A percentile compares a stretch with the other conserved stretches of the same genome.
Evolutionary conservation across 2,797 vertebrate species (phyloP).

Genomic region (Chromobotia macracanthus): DNA sequence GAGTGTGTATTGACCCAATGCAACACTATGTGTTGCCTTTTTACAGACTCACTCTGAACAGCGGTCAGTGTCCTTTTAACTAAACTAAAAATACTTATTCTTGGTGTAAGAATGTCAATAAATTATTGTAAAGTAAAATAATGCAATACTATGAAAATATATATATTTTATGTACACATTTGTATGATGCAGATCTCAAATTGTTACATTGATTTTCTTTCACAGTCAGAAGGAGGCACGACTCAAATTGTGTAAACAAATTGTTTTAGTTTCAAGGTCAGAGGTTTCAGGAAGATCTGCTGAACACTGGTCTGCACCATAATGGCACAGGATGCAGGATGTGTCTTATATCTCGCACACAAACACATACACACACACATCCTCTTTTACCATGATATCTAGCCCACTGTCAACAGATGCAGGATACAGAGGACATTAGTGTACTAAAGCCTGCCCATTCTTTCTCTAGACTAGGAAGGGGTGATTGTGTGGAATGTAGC

Average conservation of each 20-base stretch:
- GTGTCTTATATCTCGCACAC: not conserved
- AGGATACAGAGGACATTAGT: conserved; percentile 34
- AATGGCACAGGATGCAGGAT: conserved; percentile 33
- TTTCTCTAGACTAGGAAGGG: conserved; percentile 51
- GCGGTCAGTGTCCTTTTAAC: too few relatives aligned
- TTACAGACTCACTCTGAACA: too few relatives aligned
- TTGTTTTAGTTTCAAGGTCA: not conserved
- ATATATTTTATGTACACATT: too few relatives aligned
- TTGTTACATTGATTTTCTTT: not conserved
- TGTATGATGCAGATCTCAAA: too few relatives aligned
- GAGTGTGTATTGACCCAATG: not conserved
- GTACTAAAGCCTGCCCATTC: conserved; percentile 28
- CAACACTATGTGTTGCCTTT: not conserved
- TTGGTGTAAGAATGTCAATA: too few relatives aligned
- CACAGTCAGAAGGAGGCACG: not conserved
- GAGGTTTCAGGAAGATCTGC: not conserved
- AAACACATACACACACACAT: conserved; percentile 6
- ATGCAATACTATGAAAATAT: too few relatives aligned
- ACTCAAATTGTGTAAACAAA: too few relatives aligned
- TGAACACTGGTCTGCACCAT: not conserved
- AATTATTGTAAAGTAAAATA: too few relatives aligned
- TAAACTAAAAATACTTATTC: too few relatives aligned
- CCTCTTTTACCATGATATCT: conserved; percentile 38
- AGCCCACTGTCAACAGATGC: conserved; percentile 36
- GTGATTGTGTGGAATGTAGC: conserved; percentile 62